Conservation (phyloP, 2,113 vertebrate genomes). For the Xyrauchen texanus region DNA sequence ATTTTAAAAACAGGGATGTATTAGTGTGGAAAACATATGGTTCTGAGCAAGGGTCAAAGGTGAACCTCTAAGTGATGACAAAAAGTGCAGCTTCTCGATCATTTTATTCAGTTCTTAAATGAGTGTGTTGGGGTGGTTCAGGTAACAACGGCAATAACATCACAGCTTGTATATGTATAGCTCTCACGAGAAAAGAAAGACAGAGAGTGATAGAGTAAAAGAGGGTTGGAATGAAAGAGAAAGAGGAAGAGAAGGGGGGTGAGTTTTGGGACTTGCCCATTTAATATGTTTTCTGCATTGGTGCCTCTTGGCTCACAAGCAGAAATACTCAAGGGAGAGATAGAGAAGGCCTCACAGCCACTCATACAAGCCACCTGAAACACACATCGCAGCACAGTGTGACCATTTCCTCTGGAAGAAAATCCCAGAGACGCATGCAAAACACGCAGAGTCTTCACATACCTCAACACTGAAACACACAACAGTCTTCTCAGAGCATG, state of each 20-base stretch:
- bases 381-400: slow-evolving; percentile 44
- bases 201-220: slow-evolving; percentile 3
- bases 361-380: slow-evolving; percentile 52
- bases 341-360: slow-evolving; percentile 28
- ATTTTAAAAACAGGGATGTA: slow-evolving; percentile 63
- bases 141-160: slow-evolving; percentile 52
- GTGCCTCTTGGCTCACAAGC: slow-evolving; percentile 31
- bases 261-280: slow-evolving; percentile 20
- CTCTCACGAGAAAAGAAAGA: slow-evolving; percentile 38
- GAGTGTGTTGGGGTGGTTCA: slow-evolving; percentile 43
- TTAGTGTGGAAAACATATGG: slow-evolving; percentile 57
- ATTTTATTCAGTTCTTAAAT: slow-evolving; percentile 23
- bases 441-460: not conserved
- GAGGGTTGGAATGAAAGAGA: slow-evolving; percentile 12
- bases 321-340: slow-evolving; percentile 35
- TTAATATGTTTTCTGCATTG: slow-evolving; percentile 40
- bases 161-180: slow-evolving; percentile 48
- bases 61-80: slow-evolving; percentile 60
- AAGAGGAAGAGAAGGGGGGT: not conserved
- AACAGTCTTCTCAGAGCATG: slow-evolving; percentile 12
- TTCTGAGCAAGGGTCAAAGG: slow-evolving; percentile 46
- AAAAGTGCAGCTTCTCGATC: slow-evolving; percentile 36
- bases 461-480: not conserved
- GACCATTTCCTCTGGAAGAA: slow-evolving; percentile 39
- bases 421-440: not conserved